phyloP scores from a whole-genome alignment of 2,888 invertebrate species.

The Mythimna lalbum region DNA sequence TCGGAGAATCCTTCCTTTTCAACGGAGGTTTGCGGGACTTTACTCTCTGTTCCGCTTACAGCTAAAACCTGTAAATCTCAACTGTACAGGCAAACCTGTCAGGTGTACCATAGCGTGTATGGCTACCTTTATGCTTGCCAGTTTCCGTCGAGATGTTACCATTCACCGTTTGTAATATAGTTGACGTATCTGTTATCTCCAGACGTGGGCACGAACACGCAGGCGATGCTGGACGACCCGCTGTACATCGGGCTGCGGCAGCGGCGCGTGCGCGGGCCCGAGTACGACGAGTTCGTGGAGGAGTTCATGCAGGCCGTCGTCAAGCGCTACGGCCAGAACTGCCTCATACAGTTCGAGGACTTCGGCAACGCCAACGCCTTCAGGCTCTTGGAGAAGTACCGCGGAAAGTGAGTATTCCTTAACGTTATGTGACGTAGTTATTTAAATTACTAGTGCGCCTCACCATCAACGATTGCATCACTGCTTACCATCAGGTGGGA shows the following conservation, averaged over 20 bases:
- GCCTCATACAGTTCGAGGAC: constrained; percentile 98
- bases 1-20: no score
- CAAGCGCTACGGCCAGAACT: constrained; percentile 95
- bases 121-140: not conserved
- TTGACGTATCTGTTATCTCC: constrained; percentile 4
- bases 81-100: no score
- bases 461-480: no score
- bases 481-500: no score
- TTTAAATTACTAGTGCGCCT: no score
- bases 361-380: constrained; percentile 99
- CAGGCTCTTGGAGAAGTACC: constrained; percentile 97
- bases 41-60: no score
- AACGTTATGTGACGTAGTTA: no score
- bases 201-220: constrained; percentile 97
- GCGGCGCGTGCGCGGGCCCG: constrained; percentile 94
- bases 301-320: constrained; percentile 99
- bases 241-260: constrained; percentile 98
- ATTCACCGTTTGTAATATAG: not conserved
- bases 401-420: constrained; percentile 91
- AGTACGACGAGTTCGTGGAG: constrained; percentile 98
- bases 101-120: no score
- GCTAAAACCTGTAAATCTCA: no score
- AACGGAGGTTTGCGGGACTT: no score
- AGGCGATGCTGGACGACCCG: constrained; percentile 96
- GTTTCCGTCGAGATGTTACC: not conserved